phyloP scores from a whole-genome alignment of 2,888 invertebrate genomes.

The Hydroisotoma schaefferi region DNA sequence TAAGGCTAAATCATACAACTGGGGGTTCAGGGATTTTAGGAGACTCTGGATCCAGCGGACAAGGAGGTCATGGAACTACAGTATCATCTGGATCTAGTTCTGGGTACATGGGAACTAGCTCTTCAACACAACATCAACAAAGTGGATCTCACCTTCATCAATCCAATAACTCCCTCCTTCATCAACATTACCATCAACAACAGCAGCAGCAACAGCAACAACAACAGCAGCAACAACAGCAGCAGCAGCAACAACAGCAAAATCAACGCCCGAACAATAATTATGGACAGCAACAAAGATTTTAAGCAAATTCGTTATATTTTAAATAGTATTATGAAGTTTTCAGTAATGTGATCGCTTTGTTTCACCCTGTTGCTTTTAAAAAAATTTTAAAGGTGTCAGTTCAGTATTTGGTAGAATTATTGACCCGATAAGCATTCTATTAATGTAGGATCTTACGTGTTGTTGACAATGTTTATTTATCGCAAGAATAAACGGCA shows the following conservation, averaged over 20 bases:
- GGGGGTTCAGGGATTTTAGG: conserved; percentile 14
- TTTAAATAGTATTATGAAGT: too few species aligned
- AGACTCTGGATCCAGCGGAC: background rate
- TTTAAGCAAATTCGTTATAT: too few species aligned
- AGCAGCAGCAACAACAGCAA: conserved; percentile 35
- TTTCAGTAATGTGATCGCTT: too few species aligned
- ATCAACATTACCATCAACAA: conserved; percentile 25
- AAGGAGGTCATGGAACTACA: background rate
- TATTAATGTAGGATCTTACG: too few species aligned
- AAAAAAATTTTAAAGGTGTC: too few species aligned
- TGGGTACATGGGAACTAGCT: background rate
- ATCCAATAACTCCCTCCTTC: conserved; percentile 19
- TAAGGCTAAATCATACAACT: conserved; percentile 30
- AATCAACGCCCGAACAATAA: conserved; percentile 46
- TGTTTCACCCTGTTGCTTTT: too few species aligned
- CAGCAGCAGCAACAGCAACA: conserved; percentile 50
- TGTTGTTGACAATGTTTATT: too few species aligned
- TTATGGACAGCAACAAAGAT: conserved; percentile 40
- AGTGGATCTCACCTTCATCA: conserved; percentile 4
- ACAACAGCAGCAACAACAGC: conserved; percentile 51
- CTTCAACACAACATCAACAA: background rate
- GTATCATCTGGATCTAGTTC: too few species aligned
- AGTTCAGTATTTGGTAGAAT: too few species aligned
- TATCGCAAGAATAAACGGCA: too few species aligned
- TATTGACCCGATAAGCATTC: too few species aligned